phyloP scores from a whole-genome alignment of 2,888 invertebrate species.

The Melitaea athalia region DNA sequence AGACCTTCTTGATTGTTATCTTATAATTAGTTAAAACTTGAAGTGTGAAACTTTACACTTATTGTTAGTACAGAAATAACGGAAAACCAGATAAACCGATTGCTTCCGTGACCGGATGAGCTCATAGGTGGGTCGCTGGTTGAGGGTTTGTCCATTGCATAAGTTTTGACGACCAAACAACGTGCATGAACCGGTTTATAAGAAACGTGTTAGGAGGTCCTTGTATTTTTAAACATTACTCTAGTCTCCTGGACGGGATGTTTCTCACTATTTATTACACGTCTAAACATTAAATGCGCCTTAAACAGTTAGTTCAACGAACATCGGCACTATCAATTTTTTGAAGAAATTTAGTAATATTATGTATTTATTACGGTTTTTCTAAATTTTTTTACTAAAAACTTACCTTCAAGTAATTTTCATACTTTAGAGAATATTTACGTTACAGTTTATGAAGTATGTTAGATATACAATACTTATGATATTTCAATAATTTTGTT shows the following conservation, averaged over 20 bases:
- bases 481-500: too few relatives aligned
- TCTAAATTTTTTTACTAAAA: too few relatives aligned
- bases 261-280: background rate
- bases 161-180: conserved; percentile 62
- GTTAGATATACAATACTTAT: too few relatives aligned
- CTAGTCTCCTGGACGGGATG: conserved; percentile 5
- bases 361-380: background rate
- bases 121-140: conserved; percentile 37
- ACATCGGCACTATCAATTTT: background rate
- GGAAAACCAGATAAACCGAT: conserved; percentile 8
- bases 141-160: conserved; percentile 70
- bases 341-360: background rate
- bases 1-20: background rate
- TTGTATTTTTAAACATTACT: conserved; percentile 50
- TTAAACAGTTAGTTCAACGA: background rate
- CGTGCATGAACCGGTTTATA: conserved; percentile 75
- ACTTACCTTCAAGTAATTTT: too few relatives aligned
- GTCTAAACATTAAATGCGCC: background rate
- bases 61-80: conserved; percentile 1
- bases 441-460: too few relatives aligned
- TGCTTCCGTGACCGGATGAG: conserved; percentile 34
- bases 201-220: conserved; percentile 79
- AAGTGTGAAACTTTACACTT: conserved; percentile 15
- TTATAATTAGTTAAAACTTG: background rate
- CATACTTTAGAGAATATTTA: too few relatives aligned